phyloP scores from a whole-genome alignment of 1,140 invertebrate genomes.

The Bombyx mandarina region DNA sequence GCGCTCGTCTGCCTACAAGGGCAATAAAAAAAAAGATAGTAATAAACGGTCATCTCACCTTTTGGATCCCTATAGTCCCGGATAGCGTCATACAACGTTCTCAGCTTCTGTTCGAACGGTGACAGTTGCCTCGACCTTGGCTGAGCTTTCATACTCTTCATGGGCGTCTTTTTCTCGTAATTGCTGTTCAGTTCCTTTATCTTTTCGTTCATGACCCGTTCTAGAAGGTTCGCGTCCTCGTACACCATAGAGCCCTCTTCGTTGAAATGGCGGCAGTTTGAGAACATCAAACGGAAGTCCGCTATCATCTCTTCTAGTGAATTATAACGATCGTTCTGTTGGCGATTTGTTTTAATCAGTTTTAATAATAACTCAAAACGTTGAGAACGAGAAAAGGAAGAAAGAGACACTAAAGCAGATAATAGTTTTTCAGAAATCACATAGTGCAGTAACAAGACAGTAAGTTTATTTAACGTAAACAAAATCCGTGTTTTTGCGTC shows the following conservation, averaged over 20 bases:
- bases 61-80: constrained; percentile 92
- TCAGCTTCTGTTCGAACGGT: constrained; percentile 82
- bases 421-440: no score
- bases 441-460: no score
- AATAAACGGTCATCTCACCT: constrained; percentile 49
- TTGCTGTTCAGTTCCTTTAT: constrained; percentile 77
- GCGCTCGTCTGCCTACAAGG: no score
- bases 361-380: no score
- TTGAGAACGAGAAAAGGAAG: no score
- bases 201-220: constrained; percentile 88
- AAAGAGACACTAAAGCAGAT: no score
- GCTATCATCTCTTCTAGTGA: constrained; percentile 74
- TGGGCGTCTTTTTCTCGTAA: constrained; percentile 34
- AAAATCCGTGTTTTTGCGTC: no score
- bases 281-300: constrained; percentile 90
- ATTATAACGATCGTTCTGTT: constrained; percentile 73
- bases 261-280: constrained; percentile 96
- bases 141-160: constrained; percentile 37
- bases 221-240: constrained; percentile 91
- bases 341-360: background rate
- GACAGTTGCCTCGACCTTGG: constrained; percentile 53
- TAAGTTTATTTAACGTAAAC: no score
- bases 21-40: background rate
- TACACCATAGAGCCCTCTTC: constrained; percentile 96
- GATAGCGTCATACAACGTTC: constrained; percentile 91